Evolutionary conservation across 2,113 vertebrate species (phyloP).

Genomic region (Stigmatopora argus): DNA sequence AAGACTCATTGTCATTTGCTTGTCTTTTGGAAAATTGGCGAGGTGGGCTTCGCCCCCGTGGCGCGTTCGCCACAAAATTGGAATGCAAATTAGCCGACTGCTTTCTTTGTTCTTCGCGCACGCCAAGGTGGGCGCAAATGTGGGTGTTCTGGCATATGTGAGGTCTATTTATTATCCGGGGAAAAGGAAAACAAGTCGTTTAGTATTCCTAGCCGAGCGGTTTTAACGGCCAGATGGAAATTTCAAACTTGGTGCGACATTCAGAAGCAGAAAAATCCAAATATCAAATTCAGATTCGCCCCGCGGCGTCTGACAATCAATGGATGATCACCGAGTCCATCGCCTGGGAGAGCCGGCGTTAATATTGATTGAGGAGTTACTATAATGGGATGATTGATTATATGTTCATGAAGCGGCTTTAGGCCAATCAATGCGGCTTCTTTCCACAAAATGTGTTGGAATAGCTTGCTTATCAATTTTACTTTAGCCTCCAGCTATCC

Average conservation of each 20-base stretch:
- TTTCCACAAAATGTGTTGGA: constrained; percentile 49
- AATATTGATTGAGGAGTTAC: constrained; percentile 65
- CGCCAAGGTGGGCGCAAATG: background rate
- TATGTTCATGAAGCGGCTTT: constrained; percentile 43
- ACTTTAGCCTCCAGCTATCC: constrained; percentile 16
- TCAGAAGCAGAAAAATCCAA: constrained; percentile 6
- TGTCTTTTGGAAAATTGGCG: constrained; percentile 50
- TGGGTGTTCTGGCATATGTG: constrained; percentile 30
- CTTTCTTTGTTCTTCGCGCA: constrained; percentile 10
- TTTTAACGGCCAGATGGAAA: constrained; percentile 48
- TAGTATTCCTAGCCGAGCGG: constrained; percentile 27
- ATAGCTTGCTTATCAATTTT: constrained; percentile 49
- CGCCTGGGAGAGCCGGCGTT: constrained; percentile 44
- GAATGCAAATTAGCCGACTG: constrained; percentile 41
- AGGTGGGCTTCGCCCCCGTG: constrained; percentile 37
- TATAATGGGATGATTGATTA: constrained; percentile 64
- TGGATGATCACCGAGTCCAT: constrained; percentile 58
- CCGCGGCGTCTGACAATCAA: constrained; percentile 44
- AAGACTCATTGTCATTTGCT: constrained; percentile 82
- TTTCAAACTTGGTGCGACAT: constrained; percentile 53
- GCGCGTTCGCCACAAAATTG: constrained; percentile 68
- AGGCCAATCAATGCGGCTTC: constrained; percentile 51
- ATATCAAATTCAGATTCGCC: constrained; percentile 41
- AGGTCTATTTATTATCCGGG: constrained; percentile 58
- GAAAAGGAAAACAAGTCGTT: constrained; percentile 53